phyloP scores from a whole-genome alignment of 2,888 invertebrate genomes.

The Balanococcus diminutus region DNA sequence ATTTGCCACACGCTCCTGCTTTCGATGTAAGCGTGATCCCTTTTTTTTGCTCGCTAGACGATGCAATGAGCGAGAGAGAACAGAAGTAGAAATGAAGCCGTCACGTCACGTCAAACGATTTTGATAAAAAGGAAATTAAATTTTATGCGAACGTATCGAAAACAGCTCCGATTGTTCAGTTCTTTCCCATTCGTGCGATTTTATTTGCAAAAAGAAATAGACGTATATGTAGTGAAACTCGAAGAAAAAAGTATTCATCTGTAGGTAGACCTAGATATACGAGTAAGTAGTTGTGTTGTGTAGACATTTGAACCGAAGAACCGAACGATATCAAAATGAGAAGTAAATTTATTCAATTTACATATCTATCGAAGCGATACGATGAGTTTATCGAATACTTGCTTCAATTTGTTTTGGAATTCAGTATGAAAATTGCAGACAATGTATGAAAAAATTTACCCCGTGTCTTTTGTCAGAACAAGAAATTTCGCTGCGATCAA shows the following conservation, averaged over 20 bases:
- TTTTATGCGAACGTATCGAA: slow-evolving; percentile 39
- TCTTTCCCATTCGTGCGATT: not conserved
- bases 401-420: too few relatives aligned
- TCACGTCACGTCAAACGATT: slow-evolving; percentile 24
- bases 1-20: not conserved
- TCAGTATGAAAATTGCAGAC: too few relatives aligned
- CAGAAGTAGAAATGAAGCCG: slow-evolving; percentile 11
- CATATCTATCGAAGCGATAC: too few relatives aligned
- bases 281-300: too few relatives aligned
- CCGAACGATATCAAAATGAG: too few relatives aligned
- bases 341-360: too few relatives aligned
- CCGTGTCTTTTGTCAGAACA: too few relatives aligned
- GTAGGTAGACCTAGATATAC: too few relatives aligned
- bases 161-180: slow-evolving; percentile 4
- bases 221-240: not conserved
- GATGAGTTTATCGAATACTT: too few relatives aligned
- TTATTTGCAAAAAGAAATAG: not conserved
- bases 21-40: slow-evolving; percentile 6
- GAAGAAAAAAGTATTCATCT: not conserved
- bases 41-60: not conserved
- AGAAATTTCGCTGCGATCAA: too few relatives aligned
- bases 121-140: slow-evolving; percentile 37
- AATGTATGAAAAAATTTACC: too few relatives aligned
- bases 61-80: not conserved
- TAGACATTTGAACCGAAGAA: not conserved